Evolutionary conservation across 2,888 invertebrate genomes (phyloP), one percentile per base, ranked within the genome.

Genomic region (Aphelenchoides bicaudatus): DNA sequence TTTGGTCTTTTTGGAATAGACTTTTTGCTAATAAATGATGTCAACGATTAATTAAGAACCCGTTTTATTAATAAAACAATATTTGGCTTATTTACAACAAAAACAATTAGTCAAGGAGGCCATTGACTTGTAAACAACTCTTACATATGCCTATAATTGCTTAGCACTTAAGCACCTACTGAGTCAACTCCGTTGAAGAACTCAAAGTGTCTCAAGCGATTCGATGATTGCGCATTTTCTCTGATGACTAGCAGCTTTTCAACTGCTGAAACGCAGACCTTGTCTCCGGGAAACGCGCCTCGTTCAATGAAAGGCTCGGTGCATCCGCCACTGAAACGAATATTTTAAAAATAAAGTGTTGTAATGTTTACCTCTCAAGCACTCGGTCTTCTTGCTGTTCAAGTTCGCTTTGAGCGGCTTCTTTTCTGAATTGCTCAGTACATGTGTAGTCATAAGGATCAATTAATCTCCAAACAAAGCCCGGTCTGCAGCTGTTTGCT

Each of bases 131-230:
- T n/a, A n/a, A n/a, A n/a, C n/a, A n/a, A n/a, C n/a, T n/a, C n/a
- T n/a, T n/a, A n/a, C n/a, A n/a, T n/a, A n/a, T n/a, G n/a, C n/a
- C n/a, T n/a, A n/a, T n/a, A n/a, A n/a, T n/a, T n/a, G n/a, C n/a
- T n/a, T n/a, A n/a, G n/a, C n/a, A n/a, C 16, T 28, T 57, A 69
- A 2, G 70, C 64, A 19, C 71, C 73, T n/a, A 73, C 67, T 8
- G 72, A 61, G 52, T 65, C 82, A 39, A 80, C 63, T n/a, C 75
- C 75, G 48, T 75, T 75, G 61, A 75, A 75, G 56, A 75, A 75
- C 37, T 66, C 63, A 38, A 67, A 73, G 49, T 69, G 66, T 23
- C 64, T 61, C 39, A 73, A 54, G 38, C 52, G 23, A 23, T 30
- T 39, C n/a, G 2, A n/a, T 13, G 37, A 28, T 1, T 37, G 39